Percentiles rank a stretch among this genome's conserved stretches.
Conservation (phyloP, 2,797 vertebrate genomes). For the Sphaeramia orbicularis region DNA sequence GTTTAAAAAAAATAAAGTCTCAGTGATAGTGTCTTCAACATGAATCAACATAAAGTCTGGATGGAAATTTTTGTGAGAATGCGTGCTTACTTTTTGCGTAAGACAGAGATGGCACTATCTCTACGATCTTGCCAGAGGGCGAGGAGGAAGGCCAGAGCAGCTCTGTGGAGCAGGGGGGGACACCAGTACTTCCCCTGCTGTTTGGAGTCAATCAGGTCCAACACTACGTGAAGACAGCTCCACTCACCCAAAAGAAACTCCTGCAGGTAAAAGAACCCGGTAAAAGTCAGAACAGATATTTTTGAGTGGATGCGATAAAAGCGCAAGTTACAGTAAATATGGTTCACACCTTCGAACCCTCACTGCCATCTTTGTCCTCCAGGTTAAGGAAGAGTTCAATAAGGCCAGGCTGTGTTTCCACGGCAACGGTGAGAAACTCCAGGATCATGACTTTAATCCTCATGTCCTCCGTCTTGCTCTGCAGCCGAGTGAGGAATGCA, state of each 20-base stretch:
- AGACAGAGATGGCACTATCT: conserved; percentile 95
- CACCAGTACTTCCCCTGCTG: conserved; percentile 96
- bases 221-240: conserved; percentile 95
- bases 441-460: conserved; percentile 98
- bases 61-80: neutral
- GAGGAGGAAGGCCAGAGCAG: conserved; percentile 94
- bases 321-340: neutral
- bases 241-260: conserved; percentile 95
- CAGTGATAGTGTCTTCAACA: neutral
- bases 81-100: conserved; percentile 91
- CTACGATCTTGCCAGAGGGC: conserved; percentile 98
- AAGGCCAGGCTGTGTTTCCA: conserved; percentile 97
- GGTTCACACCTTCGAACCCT: conserved; percentile 89
- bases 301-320: neutral
- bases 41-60: neutral
- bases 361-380: conserved; percentile 91
- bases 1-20: conserved; percentile 1
- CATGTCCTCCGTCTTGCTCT: conserved; percentile 96
- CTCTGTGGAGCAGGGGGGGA: conserved; percentile 92
- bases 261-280: conserved; percentile 69
- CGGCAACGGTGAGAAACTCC: conserved; percentile 96
- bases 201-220: conserved; percentile 93
- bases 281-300: neutral
- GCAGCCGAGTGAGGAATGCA: conserved; percentile 94
- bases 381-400: conserved; percentile 98